Conservation (phyloP, 2,113 vertebrate species). For the Rhodinocichla rosea region DNA sequence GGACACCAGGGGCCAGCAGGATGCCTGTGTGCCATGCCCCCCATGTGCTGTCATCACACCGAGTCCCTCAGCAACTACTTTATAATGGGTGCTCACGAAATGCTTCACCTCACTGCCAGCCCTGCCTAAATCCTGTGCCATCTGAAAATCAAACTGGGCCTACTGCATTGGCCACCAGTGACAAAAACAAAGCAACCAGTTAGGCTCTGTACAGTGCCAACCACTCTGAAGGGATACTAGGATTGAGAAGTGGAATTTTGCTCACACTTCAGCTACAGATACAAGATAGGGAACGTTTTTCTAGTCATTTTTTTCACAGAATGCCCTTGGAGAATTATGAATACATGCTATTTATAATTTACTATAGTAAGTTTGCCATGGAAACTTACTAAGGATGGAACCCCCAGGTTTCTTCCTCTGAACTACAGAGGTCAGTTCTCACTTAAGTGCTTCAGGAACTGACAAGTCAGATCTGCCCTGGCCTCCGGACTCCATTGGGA, state of each 20-base stretch:
- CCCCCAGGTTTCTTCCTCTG: neutral
- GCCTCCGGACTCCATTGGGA: neutral
- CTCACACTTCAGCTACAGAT: neutral
- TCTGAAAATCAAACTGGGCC: neutral
- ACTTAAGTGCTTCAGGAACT: neutral
- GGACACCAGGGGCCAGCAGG: neutral
- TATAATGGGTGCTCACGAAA: neutral
- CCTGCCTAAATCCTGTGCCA: fast-evolving
- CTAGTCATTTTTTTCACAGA: neutral
- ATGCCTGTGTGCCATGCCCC: neutral
- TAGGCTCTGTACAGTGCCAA: neutral
- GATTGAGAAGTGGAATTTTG: neutral
- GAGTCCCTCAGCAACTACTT: neutral
- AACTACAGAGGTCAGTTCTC: neutral
- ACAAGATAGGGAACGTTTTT: neutral
- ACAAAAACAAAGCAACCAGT: neutral
- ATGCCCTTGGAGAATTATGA: neutral
- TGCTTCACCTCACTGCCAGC: neutral
- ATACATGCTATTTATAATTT: neutral
- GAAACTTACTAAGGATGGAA: neutral
- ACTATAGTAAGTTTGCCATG: neutral
- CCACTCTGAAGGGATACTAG: neutral
- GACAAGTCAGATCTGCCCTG: neutral
- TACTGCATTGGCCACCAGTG: neutral
- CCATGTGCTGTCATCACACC: fast-evolving